phyloP scores from a whole-genome alignment of 2,113 vertebrate species.

The Apteryx mantelli region DNA sequence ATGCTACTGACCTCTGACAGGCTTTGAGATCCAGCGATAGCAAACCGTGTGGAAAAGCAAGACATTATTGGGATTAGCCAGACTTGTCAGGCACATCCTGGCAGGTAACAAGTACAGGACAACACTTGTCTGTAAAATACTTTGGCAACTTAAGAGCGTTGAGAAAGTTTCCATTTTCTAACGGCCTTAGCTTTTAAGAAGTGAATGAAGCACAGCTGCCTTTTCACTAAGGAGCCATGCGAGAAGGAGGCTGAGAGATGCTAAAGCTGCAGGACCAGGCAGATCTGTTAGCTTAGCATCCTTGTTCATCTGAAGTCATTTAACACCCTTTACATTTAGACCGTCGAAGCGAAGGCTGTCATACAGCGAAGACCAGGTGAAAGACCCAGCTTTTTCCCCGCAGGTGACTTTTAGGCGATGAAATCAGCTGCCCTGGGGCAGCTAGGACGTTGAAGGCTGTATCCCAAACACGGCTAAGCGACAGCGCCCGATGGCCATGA shows the following conservation, averaged over 20 bases:
- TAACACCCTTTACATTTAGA: not conserved
- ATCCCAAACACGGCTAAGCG: accelerated
- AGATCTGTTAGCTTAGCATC: not conserved
- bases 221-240: not conserved
- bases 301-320: accelerated
- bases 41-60: not conserved
- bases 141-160: not conserved
- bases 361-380: not conserved
- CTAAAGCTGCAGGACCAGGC: not conserved
- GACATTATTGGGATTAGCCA: not conserved
- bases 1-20: not conserved
- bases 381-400: not conserved
- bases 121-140: not conserved
- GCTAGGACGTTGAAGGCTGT: accelerated
- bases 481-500: not conserved
- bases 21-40: not conserved
- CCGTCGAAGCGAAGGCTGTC: not conserved
- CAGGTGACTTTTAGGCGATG: not conserved
- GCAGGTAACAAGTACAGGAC: not conserved
- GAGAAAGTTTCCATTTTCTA: not conserved
- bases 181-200: not conserved
- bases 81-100: not conserved
- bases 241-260: not conserved
- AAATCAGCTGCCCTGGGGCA: not conserved
- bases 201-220: constrained; percentile 14